Evolutionary conservation across 2,113 vertebrate genomes (phyloP), one percentile per base, ranked within the genome.

Genomic region (Tenrec ecaudatus): DNA sequence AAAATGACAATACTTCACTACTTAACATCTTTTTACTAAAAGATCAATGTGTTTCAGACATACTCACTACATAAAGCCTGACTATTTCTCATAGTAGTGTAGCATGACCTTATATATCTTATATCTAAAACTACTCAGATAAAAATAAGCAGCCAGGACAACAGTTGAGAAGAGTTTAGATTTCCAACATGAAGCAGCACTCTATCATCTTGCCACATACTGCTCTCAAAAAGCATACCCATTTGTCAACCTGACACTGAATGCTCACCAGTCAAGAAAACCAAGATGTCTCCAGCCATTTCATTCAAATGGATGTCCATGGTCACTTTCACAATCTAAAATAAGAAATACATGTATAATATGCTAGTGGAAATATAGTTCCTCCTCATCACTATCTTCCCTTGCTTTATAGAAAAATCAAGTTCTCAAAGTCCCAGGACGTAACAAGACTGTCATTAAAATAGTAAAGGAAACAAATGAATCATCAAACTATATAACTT

Each of bases 261-360:
- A 92, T 16, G 33, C 98, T 95, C 88, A 99, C 99, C 99, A 93
- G 99, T 99, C 85, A 99, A 97, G 97, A 99, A 99, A 90, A 99
- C 99, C 90, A 99, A 98, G 97, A 99, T 99, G 94, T 99, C 99
- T 0, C 99, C 99, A 78, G 98, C 98, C 93, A 97, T 97, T 95
- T 99, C 99, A 96, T 98, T 98, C 81, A 99, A 98, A 95, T 99
- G 99, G 64, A 99, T 96, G 95, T 99, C 98, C 97, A 99, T 93
- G 0, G 99, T 97, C 86, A 99, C 95, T 96, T 98, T 99, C 20
- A 99, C 98, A 84, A 99, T 99, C 99, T 99, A 97, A 87, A 97
- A 91, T n/a, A 94, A 95, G 89, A 85, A 95, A 90, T 8, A 96
- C 27, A 95, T 53, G 86, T 79, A 16, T 2, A 85, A 92, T 76